A percentile compares a stretch with the other conserved stretches of the same genome.
Evolutionary conservation across 2,888 invertebrate genomes (phyloP).

Genomic region (Limnephilus marmoratus): DNA sequence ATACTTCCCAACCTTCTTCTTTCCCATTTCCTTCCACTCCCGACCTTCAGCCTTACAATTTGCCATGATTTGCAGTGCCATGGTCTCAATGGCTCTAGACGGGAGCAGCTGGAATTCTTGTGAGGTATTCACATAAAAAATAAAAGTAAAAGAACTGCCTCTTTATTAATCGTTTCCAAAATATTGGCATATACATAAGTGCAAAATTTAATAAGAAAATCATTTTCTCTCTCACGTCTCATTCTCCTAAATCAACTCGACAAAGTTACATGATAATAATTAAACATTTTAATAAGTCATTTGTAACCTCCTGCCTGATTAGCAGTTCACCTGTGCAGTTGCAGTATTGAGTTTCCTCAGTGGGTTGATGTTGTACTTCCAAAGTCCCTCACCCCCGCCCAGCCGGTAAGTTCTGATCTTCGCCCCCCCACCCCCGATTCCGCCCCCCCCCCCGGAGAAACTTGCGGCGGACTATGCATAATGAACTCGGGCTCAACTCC

Average conservation of each 20-base stretch:
- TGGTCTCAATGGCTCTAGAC: too few relatives aligned
- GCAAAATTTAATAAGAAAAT: neutral
- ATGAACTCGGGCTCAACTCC: constrained; percentile 65
- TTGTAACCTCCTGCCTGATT: neutral
- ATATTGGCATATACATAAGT: too few relatives aligned
- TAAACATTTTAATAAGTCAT: neutral
- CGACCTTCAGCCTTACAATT: too few relatives aligned
- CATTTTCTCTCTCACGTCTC: neutral
- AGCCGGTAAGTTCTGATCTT: constrained; percentile 32
- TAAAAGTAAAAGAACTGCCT: too few relatives aligned
- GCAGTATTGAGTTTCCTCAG: constrained; percentile 19
- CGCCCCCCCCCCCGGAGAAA: constrained; percentile 49
- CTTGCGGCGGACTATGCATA: constrained; percentile 64
- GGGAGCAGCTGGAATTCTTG: too few relatives aligned
- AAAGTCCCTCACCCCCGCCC: neutral
- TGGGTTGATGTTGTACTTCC: constrained; percentile 39
- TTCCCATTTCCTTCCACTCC: too few relatives aligned
- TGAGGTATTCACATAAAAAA: too few relatives aligned
- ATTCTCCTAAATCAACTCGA: neutral
- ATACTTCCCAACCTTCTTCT: too few relatives aligned
- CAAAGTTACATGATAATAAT: neutral
- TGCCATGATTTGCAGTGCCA: too few relatives aligned
- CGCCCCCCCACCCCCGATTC: constrained; percentile 24
- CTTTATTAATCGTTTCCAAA: too few relatives aligned
- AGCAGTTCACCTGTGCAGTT: constrained; percentile 28